Conservation (phyloP, 2,888 invertebrate genomes). For the Lasioglossum villosulum region DNA sequence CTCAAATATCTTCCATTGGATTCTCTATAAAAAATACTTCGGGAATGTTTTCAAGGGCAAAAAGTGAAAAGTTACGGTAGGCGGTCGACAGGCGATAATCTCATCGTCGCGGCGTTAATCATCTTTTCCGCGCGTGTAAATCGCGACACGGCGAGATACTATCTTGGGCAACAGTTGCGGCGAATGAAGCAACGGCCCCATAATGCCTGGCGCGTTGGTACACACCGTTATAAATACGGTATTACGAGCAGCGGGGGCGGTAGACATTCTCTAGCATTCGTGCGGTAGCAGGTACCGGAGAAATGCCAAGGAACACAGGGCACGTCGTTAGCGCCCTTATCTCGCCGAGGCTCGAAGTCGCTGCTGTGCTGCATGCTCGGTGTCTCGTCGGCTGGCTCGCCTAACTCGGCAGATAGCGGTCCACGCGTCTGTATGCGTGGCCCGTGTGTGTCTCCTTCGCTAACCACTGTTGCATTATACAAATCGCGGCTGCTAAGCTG, state of each 20-base stretch:
- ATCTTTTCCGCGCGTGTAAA: not conserved
- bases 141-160: not conserved
- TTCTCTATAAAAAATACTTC: no score
- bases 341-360: conserved; percentile 27
- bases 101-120: conserved; percentile 3
- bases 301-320: conserved; percentile 36
- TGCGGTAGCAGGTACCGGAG: not conserved
- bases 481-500: conserved; percentile 34
- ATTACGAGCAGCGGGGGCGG: not conserved
- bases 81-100: not conserved
- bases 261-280: not conserved
- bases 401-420: conserved; percentile 41
- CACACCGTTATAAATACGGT: conserved; percentile 29
- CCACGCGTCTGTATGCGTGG: not conserved
- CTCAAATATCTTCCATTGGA: no score
- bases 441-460: not conserved
- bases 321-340: conserved; percentile 35
- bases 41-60: no score
- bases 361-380: not conserved
- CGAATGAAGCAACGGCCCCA: conserved; percentile 23
- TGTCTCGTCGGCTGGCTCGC: conserved; percentile 18
- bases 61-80: no score
- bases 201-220: conserved; percentile 11
- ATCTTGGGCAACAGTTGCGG: conserved; percentile 2
- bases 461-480: conserved; percentile 34